Conservation (phyloP, 2,797 vertebrate species). For the Karalla daura region DNA sequence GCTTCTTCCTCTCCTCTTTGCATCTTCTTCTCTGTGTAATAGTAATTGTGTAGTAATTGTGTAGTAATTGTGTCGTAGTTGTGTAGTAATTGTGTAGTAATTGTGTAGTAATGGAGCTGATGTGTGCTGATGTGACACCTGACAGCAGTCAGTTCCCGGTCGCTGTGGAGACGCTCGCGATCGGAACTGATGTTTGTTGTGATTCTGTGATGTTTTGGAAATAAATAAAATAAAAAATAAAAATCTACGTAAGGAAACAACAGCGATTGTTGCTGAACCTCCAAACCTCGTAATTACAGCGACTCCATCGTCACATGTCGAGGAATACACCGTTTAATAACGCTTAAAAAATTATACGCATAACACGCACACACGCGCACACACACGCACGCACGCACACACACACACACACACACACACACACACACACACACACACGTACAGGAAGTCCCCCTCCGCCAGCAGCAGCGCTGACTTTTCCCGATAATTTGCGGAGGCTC, state of each 20-base stretch:
- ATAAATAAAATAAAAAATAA: background rate
- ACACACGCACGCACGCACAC: constrained; percentile 37
- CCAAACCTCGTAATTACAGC: constrained; percentile 2
- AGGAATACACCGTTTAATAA: constrained; percentile 40
- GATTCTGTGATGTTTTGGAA: too few species aligned
- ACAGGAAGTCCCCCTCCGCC: constrained; percentile 49
- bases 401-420: constrained; percentile 35
- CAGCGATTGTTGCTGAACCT: background rate
- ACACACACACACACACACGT: constrained; percentile 38
- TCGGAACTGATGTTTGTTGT: too few species aligned
- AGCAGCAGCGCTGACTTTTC: constrained; percentile 90
- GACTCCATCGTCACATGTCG: constrained; percentile 17
- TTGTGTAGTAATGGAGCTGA: too few species aligned
- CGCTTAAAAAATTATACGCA: constrained; percentile 21
- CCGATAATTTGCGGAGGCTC: constrained; percentile 99
- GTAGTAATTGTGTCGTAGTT: too few species aligned
- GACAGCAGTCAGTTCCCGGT: too few species aligned
- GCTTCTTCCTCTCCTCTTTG: constrained; percentile 4
- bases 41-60: constrained; percentile 6
- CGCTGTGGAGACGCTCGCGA: too few species aligned
- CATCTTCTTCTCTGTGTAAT: constrained; percentile 27
- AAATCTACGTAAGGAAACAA: too few species aligned
- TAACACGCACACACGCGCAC: constrained; percentile 32
- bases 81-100: too few species aligned
- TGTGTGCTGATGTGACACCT: too few species aligned